Conservation (phyloP, 1,140 invertebrate species). For the Drosophila sturtevanti region DNA sequence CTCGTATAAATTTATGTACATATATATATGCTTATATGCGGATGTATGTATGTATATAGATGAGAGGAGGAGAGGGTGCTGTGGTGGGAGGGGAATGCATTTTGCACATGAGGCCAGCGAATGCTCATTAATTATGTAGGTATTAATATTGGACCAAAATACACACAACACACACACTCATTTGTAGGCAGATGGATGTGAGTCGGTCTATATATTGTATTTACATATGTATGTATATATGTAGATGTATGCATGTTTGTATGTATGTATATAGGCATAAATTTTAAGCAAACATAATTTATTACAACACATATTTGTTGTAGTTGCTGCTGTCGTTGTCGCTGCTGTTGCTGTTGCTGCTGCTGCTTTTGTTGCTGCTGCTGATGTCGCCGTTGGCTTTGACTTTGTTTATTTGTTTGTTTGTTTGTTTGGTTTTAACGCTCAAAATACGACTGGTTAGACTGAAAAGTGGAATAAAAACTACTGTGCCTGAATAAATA, state of each 20-base stretch:
- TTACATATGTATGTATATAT: slow-evolving; percentile 25
- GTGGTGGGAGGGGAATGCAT: slow-evolving; percentile 42
- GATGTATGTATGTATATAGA: neutral
- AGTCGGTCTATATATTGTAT: slow-evolving; percentile 9
- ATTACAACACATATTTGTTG: slow-evolving; percentile 72
- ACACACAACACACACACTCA: slow-evolving; percentile 24
- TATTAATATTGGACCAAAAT: slow-evolving; percentile 57
- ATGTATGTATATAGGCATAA: slow-evolving; percentile 43
- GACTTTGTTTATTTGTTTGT: slow-evolving; percentile 63
- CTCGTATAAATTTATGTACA: neutral
- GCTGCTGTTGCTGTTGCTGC: slow-evolving; percentile 19
- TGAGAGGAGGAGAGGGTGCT: neutral
- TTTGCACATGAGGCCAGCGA: slow-evolving; percentile 67
- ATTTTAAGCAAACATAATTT: slow-evolving; percentile 57
- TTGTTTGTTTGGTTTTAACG: slow-evolving; percentile 74
- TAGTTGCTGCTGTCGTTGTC: slow-evolving; percentile 33
- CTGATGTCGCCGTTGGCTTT: slow-evolving; percentile 44
- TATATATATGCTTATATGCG: neutral
- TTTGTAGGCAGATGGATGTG: neutral
- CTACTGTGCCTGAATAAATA: slow-evolving; percentile 10
- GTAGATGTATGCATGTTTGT: too few species aligned
- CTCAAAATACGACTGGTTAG: slow-evolving; percentile 61
- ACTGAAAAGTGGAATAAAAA: slow-evolving; percentile 35
- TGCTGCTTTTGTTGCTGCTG: slow-evolving; percentile 27
- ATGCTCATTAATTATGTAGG: slow-evolving; percentile 67